These are phyloP conservation scores for Loripinus fragilis DNA, from an alignment of 2,888 invertebrate species.

Conservation along the genomic window DNA sequence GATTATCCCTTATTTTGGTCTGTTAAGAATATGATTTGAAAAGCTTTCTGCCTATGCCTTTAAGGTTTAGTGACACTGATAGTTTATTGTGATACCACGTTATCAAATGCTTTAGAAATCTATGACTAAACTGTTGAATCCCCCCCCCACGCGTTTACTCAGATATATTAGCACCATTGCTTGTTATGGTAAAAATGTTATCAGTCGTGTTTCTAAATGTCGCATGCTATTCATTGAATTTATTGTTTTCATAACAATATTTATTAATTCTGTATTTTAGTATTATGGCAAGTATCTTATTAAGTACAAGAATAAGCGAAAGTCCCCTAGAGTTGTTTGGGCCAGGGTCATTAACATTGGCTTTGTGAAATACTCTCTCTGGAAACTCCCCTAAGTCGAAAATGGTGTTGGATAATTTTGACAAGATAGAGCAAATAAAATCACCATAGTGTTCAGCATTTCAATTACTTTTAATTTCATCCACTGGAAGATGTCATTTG, in stretches of 20 bases:
- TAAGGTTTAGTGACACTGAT: not conserved
- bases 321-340: constrained; percentile 21
- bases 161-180: constrained; percentile 7
- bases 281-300: too few relatives aligned
- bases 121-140: not conserved
- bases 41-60: too few relatives aligned
- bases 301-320: too few relatives aligned
- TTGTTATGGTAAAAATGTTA: constrained; percentile 18
- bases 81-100: constrained; percentile 7
- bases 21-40: too few relatives aligned
- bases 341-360: constrained; percentile 5
- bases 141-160: not conserved
- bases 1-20: not conserved
- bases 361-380: constrained; percentile 2
- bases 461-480: not conserved
- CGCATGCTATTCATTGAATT: constrained; percentile 13
- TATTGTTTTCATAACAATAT: constrained; percentile 7
- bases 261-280: constrained; percentile 10
- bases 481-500: too few relatives aligned
- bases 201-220: constrained; percentile 16
- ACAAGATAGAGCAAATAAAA: not conserved
- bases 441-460: not conserved
- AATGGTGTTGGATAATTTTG: constrained; percentile 8
- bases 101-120: constrained; percentile 23
- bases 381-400: constrained; percentile 24